phyloP scores from a whole-genome alignment of 2,888 invertebrate genomes.

The Adelphocoris suturalis region DNA sequence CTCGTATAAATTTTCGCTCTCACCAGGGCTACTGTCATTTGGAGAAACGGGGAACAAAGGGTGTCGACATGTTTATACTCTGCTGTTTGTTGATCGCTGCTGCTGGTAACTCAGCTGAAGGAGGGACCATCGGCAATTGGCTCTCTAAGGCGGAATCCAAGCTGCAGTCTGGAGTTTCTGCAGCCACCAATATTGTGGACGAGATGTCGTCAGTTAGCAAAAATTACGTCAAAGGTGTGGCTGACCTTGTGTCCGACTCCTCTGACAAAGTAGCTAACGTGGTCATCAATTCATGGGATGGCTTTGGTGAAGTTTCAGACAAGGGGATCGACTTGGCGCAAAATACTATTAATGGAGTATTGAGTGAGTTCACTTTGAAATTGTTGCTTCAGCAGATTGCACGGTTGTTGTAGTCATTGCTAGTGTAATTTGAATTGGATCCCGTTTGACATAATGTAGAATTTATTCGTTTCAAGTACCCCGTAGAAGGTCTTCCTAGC shows the following conservation, averaged over 20 bases:
- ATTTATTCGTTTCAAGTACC: too few species aligned
- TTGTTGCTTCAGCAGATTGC: too few species aligned
- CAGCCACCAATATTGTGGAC: neutral
- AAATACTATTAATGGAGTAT: neutral
- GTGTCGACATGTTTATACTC: neutral
- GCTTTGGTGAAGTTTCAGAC: neutral
- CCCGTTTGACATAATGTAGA: too few species aligned
- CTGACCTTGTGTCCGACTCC: neutral
- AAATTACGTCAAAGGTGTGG: neutral
- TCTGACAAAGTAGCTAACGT: neutral
- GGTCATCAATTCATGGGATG: neutral
- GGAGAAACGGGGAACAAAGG: neutral
- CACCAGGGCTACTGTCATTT: neutral
- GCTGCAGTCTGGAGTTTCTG: neutral
- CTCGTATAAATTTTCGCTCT: neutral
- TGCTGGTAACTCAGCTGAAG: neutral
- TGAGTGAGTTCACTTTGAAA: slow-evolving; percentile 4
- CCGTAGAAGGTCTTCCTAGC: too few species aligned
- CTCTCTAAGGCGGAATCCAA: neutral
- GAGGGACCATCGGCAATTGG: neutral
- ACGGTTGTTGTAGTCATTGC: too few species aligned
- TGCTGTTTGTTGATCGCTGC: neutral
- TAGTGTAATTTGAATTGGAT: too few species aligned
- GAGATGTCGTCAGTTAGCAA: neutral
- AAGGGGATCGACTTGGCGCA: neutral